Evolutionary conservation across 2,888 invertebrate species (phyloP), one percentile per base, ranked within the genome.

Genomic region (Dysmachus trigonus): DNA sequence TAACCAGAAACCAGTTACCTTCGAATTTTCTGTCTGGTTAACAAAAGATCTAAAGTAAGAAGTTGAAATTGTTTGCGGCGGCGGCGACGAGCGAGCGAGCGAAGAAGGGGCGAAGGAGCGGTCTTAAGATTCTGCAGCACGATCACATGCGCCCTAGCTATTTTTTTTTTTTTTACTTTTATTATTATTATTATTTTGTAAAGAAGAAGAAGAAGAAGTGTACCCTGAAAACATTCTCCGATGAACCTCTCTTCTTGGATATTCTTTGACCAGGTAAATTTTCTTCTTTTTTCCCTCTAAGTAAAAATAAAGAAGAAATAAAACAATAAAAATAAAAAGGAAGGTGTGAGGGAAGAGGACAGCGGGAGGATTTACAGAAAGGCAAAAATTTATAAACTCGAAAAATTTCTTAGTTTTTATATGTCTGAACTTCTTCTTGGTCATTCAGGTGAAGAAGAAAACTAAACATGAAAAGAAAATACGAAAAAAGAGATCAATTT

Each of bases 1-100:
- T 38, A 41, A 18, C 33, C 79, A 79, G 51, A 53, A 81, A 81
- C 81, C 53, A 81, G 81, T 81, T 81, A 81, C 53, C 53, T 18
- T 53, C 53, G 22, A 38, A 81, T 81, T 53, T 81, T 53, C 33
- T 53, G 51, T 81, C 53, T 33, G 51, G 53, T 53, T 53, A 81
- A 81, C 81, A 81, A 81, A 81, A 81, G 76, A 30, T 33, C 1
- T 38, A 38, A 33, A 31, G 30, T 51, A 53, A 53, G 31, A 18
- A 53, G 8, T 8, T 53, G 53, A 18, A 53, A 53, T 53, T 22
- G 53, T 53, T 22, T 8, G 8, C 6, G 53, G 18, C 7, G n/a
- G 7, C 4, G 5, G 5, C 5, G 18, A 15, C n/a, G 51, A 22
- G n/a, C 6, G 51, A 22, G 18, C 18, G 22, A 1, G 1, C 3